Base-by-base conservation (phyloP, 2,888 invertebrate species). In the Dexiosoma caninum region DNA sequence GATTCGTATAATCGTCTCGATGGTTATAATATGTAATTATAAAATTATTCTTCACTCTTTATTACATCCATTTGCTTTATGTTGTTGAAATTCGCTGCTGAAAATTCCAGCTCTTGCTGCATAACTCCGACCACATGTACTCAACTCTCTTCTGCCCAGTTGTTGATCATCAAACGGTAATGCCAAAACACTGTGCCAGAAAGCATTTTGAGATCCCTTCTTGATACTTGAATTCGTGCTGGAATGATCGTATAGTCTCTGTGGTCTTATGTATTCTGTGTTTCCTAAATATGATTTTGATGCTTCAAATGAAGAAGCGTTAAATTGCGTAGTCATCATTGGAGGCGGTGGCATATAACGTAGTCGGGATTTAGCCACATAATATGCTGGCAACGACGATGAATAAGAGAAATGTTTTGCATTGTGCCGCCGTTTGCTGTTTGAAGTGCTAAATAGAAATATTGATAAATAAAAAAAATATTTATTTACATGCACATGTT, bases 131-230 rank as follows among this genome's bases (percentile, higher is more conserved):
- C 92, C 92, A 84, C 91, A 92, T 78, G 91, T 92, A 86, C 90
- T 91, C 85, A 93, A 91, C 91, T 97, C 96, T 83, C 97, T 93
- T 88, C 96, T 92, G 85, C 96, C 97, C 87, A 97, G 94, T 90
- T 96, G 96, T 92, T 97, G 96, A 92, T 97, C 97, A 87, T 96
- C 96, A 92, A 97, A 97, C 85, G 97, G 97, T 88, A 97, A 93
- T 85, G 97, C 97, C 90, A 97, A 93, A 87, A 97, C 93, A 83
- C 96, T 96, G 92, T 96, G 96, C 95, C 96, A 95, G 86, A 96
- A 93, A 84, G 95, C 94, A 75, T 95, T 95, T 75, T 95, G 95
- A 92, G 85, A 64, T 55, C 64, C 55, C 12, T 74, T 83, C 32
- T 85, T 85, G 23, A 84, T 83, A 19, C 85, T 83, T 9, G 86